Evolutionary conservation across 2,113 vertebrate species (phyloP).

Genomic region (Thamnophis sirtalis): DNA sequence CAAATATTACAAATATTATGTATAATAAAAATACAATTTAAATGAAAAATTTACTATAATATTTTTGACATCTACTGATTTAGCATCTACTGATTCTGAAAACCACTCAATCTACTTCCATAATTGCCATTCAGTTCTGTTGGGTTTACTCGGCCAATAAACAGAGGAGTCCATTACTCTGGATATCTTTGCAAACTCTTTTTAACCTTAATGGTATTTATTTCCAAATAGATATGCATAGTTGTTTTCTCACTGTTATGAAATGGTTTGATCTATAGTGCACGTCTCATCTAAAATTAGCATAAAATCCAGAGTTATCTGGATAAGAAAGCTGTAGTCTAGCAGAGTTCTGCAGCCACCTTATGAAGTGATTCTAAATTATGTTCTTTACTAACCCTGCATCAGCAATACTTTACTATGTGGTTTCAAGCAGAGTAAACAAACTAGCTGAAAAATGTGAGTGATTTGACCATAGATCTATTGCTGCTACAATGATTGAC

Average conservation of each 20-base stretch:
- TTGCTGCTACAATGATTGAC: background rate
- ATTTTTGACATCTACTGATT: background rate
- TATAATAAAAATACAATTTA: background rate
- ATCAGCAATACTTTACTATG: background rate
- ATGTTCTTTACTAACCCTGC: background rate
- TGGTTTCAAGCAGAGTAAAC: background rate
- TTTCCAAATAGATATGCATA: background rate
- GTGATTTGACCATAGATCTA: background rate
- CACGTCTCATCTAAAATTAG: background rate
- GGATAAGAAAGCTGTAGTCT: background rate
- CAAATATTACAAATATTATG: background rate
- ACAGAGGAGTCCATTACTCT: background rate
- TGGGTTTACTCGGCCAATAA: background rate
- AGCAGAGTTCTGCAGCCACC: background rate
- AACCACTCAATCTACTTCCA: background rate
- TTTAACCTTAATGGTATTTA: background rate
- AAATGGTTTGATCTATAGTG: background rate
- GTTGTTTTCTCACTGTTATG: background rate
- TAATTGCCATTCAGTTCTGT: background rate
- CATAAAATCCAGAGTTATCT: background rate
- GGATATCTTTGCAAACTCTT: background rate
- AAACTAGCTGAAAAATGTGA: background rate
- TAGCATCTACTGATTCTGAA: background rate
- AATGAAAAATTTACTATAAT: background rate
- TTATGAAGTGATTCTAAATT: background rate